These are phyloP conservation scores for Salminus brasiliensis DNA, from an alignment of 2,113 vertebrate genomes.

Conservation along the genomic window DNA sequence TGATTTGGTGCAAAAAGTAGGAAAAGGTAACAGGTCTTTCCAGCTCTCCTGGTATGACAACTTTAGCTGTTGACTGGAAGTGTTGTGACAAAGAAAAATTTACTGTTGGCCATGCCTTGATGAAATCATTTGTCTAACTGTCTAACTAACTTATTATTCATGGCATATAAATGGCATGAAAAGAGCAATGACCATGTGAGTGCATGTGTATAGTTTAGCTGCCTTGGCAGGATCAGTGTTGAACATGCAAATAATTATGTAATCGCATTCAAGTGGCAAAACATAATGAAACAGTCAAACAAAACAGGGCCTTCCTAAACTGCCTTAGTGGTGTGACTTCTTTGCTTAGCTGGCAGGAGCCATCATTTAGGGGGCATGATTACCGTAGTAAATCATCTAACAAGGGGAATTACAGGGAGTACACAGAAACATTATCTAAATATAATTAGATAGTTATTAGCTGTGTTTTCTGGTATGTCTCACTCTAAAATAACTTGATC, in stretches of 20 bases:
- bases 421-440: neutral
- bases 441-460: neutral
- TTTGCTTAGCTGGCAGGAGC: too few species aligned
- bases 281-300: constrained; percentile 5
- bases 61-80: too few species aligned
- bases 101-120: too few species aligned
- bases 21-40: too few species aligned
- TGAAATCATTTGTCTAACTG: too few species aligned
- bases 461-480: neutral
- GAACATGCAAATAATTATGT: too few species aligned
- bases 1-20: too few species aligned
- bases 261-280: too few species aligned
- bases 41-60: too few species aligned
- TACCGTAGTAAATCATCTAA: neutral
- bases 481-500: neutral
- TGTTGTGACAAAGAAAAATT: constrained; percentile 4
- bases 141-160: too few species aligned
- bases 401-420: neutral
- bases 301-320: constrained; percentile 7
- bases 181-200: neutral
- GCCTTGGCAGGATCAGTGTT: neutral
- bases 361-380: neutral
- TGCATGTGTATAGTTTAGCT: constrained; percentile 1
- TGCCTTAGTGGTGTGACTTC: too few species aligned
- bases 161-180: too few species aligned